Evolutionary conservation across 2,888 invertebrate species (phyloP).

Genomic region (Falcaria lacertinaria): DNA sequence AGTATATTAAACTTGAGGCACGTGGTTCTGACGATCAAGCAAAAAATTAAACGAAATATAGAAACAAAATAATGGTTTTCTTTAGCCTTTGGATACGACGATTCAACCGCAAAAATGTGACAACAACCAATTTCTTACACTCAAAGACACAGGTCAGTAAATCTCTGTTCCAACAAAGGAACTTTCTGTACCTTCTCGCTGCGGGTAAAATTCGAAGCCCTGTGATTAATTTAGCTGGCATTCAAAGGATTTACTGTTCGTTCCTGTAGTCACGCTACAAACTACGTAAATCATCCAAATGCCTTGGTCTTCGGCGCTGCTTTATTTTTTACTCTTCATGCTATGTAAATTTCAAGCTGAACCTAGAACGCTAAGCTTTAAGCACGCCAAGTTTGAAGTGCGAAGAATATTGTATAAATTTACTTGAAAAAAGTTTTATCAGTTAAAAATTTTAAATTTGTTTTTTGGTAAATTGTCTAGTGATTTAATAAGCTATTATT

Average conservation of each 20-base stretch:
- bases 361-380: conserved; percentile 34
- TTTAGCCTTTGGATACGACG: too few species aligned
- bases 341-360: conserved; percentile 48
- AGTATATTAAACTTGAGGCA: too few species aligned
- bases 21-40: too few species aligned
- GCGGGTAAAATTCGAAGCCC: conserved; percentile 22
- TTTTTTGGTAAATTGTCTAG: too few species aligned
- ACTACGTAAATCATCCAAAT: conserved; percentile 57
- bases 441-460: too few species aligned
- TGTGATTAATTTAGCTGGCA: conserved; percentile 62
- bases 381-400: conserved; percentile 31
- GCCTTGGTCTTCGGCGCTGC: conserved; percentile 28
- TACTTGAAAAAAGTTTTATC: conserved; percentile 8
- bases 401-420: conserved; percentile 38
- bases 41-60: too few species aligned
- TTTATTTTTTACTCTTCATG: conserved; percentile 31
- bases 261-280: conserved; percentile 56
- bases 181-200: conserved; percentile 6
- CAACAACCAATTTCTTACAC: not conserved
- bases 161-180: conserved; percentile 1
- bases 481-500: too few species aligned
- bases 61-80: too few species aligned
- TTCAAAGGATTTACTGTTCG: conserved; percentile 54
- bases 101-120: too few species aligned
- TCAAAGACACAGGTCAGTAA: conserved; percentile 1